Evolutionary conservation across 2,113 vertebrate species (phyloP).

Genomic region (Mesoclemmys tuberculata): DNA sequence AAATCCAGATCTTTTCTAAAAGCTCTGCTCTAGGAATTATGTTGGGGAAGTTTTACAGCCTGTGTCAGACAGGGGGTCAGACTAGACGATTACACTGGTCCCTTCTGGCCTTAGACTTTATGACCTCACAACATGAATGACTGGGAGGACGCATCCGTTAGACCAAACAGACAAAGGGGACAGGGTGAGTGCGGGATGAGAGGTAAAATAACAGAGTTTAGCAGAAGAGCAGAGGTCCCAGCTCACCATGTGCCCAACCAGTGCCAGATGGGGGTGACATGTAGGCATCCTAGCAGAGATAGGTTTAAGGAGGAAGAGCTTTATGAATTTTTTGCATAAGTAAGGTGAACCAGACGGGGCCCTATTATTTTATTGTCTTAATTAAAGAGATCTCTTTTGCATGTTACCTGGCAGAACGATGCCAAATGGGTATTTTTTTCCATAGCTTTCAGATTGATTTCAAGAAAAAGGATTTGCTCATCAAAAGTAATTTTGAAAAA

Average conservation of each 20-base stretch:
- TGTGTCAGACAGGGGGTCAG: background rate
- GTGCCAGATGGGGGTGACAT: background rate
- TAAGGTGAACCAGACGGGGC: background rate
- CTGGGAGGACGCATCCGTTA: background rate
- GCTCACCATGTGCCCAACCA: background rate
- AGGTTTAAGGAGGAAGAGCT: background rate
- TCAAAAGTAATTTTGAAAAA: constrained; percentile 8
- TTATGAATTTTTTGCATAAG: background rate
- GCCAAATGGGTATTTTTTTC: background rate
- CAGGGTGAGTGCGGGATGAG: background rate
- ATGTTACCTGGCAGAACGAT: background rate
- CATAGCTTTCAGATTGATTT: background rate
- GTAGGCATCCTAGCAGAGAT: background rate
- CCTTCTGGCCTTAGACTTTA: background rate
- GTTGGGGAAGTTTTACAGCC: background rate
- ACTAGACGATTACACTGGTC: background rate
- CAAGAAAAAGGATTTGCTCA: background rate
- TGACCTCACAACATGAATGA: background rate
- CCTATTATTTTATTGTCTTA: background rate
- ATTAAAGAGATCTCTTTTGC: background rate
- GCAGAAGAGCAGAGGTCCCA: background rate
- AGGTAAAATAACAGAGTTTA: background rate
- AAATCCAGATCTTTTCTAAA: background rate
- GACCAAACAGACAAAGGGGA: background rate
- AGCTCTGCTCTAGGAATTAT: background rate